Percentiles rank a stretch among this genome's conserved stretches.
phyloP scores from a whole-genome alignment of 1,140 invertebrate genomes.

The Drosophila chauvacae region DNA sequence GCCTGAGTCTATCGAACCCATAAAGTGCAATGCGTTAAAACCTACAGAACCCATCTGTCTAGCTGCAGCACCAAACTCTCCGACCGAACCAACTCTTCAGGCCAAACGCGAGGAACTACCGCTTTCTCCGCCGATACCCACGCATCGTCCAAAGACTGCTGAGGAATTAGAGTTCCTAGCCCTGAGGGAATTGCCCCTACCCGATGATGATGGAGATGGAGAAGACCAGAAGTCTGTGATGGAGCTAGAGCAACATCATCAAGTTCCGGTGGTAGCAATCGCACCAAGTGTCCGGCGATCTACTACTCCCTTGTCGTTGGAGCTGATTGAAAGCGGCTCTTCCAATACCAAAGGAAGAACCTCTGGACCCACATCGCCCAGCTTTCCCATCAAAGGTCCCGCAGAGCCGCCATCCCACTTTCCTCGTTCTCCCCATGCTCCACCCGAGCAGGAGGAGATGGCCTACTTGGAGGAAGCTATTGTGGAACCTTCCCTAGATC shows the following conservation, averaged over 20 bases:
- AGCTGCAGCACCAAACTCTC: conserved; percentile 8
- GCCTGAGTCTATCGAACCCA: background rate
- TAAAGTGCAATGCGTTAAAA: background rate
- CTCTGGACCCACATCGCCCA: conserved; percentile 55
- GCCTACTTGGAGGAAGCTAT: conserved; percentile 56
- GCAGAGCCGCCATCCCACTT: conserved; percentile 51
- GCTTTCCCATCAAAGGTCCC: conserved; percentile 60
- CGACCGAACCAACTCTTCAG: conserved; percentile 1
- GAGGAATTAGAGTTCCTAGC: conserved; percentile 38
- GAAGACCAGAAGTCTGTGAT: too few relatives aligned
- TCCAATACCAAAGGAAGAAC: background rate
- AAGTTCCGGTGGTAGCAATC: conserved; percentile 4
- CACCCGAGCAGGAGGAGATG: conserved; percentile 49
- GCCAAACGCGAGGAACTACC: background rate
- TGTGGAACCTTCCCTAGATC: conserved; percentile 33
- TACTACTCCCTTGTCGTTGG: conserved; percentile 14
- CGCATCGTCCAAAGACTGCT: conserved; percentile 53
- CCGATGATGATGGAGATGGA: background rate
- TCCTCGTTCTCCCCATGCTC: conserved; percentile 64
- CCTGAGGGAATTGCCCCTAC: conserved; percentile 18
- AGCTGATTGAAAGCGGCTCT: conserved; percentile 19
- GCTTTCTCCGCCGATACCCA: conserved; percentile 64
- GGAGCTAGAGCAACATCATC: background rate
- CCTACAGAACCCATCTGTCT: background rate
- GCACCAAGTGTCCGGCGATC: background rate